phyloP scores from a whole-genome alignment of 2,113 vertebrate genomes.

The Cygnus buccinator region DNA sequence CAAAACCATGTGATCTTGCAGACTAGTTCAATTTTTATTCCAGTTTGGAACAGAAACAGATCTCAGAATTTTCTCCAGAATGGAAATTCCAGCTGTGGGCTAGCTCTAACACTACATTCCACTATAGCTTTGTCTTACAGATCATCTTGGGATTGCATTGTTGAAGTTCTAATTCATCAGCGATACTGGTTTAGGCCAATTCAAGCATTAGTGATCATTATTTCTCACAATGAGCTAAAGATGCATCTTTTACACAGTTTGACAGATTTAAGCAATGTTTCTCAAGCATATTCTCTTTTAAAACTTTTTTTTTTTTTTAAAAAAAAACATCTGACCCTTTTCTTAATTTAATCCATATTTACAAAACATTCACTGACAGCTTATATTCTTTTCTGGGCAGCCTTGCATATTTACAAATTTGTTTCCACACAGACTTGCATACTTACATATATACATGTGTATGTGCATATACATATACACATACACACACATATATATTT shows the following conservation, averaged over 20 bases:
- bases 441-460: neutral
- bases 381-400: neutral
- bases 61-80: slow-evolving; percentile 12
- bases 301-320: neutral
- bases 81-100: slow-evolving; percentile 48
- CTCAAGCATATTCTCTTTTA: neutral
- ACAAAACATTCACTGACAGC: neutral
- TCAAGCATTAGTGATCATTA: neutral
- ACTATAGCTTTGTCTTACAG: neutral
- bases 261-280: neutral
- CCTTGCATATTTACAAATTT: neutral
- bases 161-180: neutral
- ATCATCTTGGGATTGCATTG: neutral
- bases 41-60: slow-evolving; percentile 21
- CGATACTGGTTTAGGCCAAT: neutral
- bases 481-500: neutral
- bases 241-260: neutral
- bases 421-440: neutral
- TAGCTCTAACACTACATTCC: slow-evolving; percentile 6
- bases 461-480: neutral
- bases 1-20: neutral
- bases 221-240: slow-evolving; percentile 2
- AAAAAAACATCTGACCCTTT: neutral
- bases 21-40: slow-evolving; percentile 37
- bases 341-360: neutral